Evolutionary conservation across 2,797 vertebrate species (phyloP), one percentile per base, ranked within the genome.

Genomic region (Propithecus perrieri): DNA sequence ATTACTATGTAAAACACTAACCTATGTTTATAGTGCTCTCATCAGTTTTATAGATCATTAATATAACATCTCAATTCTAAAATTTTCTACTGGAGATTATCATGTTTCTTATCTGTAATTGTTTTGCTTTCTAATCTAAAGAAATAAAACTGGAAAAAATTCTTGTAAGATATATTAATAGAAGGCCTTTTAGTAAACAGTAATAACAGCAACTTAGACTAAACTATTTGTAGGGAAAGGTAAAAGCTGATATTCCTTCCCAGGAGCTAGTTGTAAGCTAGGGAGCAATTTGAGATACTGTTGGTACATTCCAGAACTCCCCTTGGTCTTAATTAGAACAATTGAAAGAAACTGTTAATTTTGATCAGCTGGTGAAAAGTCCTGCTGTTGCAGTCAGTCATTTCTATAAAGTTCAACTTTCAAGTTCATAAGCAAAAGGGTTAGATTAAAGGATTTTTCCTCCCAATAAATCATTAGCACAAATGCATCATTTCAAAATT

Each of bases 331-430:
- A 98, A 98, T 99, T 99, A 98, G 98, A 97, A 97, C 79, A 98
- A 98, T 79, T 98, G 98, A 98, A 98, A 98, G 98, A 98, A 98
- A 98, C 96, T 95, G 97, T 98, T 99, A 98, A 98, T 98, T 98
- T 98, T 97, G 97, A 97, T 99, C 98, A 98, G 94, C 93, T 98
- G 97, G 91, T 96, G 97, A 98, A 98, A 97, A 95, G 79, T 59
- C 76, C 91, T 61, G 97, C 97, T 98, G 98, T 97, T 97, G 97
- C 76, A 95, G 91, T 98, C 98, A 98, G 92, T 98, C 97, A 98
- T 93, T 94, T 61, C 96, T 96, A 97, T 96, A 71, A 89, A 98
- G 96, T 98, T 98, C 94, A 96, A 59, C 97, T 98, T 98, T 98
- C 96, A 98, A 91, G 92, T 92, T 98, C 96, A 95, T 97, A 93